Evolutionary conservation across 2,888 invertebrate species (phyloP).

Genomic region (Lacanobia oleracea): DNA sequence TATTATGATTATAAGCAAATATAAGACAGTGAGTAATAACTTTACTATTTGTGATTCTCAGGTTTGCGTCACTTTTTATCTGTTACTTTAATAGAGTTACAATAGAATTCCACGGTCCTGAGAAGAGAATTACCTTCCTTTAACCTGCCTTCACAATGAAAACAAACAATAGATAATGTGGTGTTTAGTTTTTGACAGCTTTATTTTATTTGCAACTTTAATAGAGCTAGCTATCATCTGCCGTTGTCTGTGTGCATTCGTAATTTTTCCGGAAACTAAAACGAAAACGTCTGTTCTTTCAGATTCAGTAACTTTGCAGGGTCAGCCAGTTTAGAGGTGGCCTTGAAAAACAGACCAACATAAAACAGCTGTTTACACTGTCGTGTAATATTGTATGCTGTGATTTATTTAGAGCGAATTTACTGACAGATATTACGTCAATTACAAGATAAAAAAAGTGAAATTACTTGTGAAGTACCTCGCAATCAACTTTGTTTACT

Average conservation of each 20-base stretch:
- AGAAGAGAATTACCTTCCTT: background rate
- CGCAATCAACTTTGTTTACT: no score
- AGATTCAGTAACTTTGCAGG: constrained; percentile 33
- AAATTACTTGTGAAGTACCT: background rate
- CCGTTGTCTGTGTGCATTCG: background rate
- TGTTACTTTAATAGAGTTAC: background rate
- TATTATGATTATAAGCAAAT: constrained; percentile 9
- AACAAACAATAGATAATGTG: constrained; percentile 9
- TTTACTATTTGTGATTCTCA: constrained; percentile 9
- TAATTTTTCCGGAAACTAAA: constrained; percentile 22
- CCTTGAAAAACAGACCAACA: constrained; percentile 45
- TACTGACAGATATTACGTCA: constrained; percentile 2
- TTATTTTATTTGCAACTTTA: constrained; percentile 1
- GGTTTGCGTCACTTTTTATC: constrained; percentile 14
- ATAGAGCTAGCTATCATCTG: background rate
- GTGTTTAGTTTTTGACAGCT: constrained; percentile 3
- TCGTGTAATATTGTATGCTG: constrained; percentile 28
- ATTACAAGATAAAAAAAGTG: constrained; percentile 9
- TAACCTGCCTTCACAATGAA: background rate
- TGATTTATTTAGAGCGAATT: constrained; percentile 24
- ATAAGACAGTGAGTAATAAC: background rate
- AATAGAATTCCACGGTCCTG: background rate
- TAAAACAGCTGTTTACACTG: constrained; percentile 48
- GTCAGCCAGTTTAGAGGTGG: constrained; percentile 30
- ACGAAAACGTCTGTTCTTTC: constrained; percentile 14